Percentiles rank a stretch among this genome's conserved stretches.
These are phyloP conservation scores for Pherbina coryleti DNA, from an alignment of 2,888 invertebrate genomes.

Conservation along the genomic window DNA sequence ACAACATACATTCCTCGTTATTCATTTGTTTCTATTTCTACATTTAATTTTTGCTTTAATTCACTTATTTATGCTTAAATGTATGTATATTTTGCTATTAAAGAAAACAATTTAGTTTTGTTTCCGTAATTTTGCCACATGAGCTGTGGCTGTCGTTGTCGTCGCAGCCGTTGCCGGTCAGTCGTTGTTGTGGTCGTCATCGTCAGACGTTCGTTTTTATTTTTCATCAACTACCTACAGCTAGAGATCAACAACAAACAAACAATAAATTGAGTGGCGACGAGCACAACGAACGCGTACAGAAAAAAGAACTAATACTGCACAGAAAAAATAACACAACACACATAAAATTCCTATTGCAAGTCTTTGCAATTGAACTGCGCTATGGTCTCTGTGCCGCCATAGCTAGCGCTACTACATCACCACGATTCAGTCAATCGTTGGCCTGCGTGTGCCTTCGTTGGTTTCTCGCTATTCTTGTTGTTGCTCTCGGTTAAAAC, in stretches of 20 bases:
- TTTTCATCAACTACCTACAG: conserved; percentile 3
- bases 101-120: not conserved
- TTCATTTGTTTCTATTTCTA: not conserved
- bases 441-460: not conserved
- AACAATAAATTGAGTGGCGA: not conserved
- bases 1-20: not conserved
- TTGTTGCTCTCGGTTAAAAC: not conserved
- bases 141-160: not conserved
- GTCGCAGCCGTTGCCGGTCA: not conserved
- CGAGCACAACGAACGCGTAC: conserved; percentile 2
- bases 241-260: not conserved
- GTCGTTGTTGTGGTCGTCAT: not conserved
- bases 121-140: not conserved
- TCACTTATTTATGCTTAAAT: not conserved
- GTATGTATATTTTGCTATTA: conserved; percentile 10
- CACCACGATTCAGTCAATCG: not conserved
- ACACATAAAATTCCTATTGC: conserved; percentile 18
- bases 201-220: conserved; percentile 4
- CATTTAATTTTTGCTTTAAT: conserved; percentile 5
- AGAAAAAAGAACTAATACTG: conserved; percentile 23
- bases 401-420: conserved; percentile 1
- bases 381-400: not conserved
- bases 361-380: not conserved
- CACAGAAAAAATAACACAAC: conserved; percentile 28
- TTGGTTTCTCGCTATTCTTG: not conserved